Conservation (phyloP, 1,140 invertebrate species). For the Diabrotica virgifera region DNA sequence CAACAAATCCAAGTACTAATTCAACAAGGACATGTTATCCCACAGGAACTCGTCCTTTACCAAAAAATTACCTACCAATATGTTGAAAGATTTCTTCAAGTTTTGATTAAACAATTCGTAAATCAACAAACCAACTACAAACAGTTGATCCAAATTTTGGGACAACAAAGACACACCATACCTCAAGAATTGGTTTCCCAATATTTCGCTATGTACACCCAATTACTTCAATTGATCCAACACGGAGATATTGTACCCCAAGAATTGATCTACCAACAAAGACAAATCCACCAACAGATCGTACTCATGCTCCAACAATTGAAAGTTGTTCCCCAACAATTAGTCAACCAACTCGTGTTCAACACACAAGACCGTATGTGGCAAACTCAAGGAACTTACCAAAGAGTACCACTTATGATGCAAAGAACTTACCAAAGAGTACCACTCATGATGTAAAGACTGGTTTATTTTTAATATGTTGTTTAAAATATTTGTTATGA, state of each 20-base stretch:
- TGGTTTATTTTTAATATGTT: no score
- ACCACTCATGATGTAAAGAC: no score
- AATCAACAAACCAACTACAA: background rate
- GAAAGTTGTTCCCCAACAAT: no score
- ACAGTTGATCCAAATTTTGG: background rate
- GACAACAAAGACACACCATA: background rate
- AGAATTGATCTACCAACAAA: background rate
- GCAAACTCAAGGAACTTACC: no score
- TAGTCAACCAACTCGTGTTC: no score
- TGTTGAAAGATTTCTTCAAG: background rate
- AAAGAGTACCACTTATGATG: no score
- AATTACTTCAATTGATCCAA: background rate
- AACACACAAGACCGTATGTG: no score
- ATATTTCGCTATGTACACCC: background rate
- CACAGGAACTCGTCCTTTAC: background rate
- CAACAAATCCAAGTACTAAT: background rate
- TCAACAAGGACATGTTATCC: background rate
- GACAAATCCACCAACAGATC: background rate
- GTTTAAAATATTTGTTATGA: no score
- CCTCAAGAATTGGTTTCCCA: background rate
- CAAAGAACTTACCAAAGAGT: no score
- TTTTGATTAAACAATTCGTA: background rate
- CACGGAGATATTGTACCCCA: background rate
- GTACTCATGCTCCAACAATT: background rate
- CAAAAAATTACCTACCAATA: background rate